Evolutionary conservation across 2,888 invertebrate genomes (phyloP), one percentile per base, ranked within the genome.

Genomic region (Leptogaster cylindrica): DNA sequence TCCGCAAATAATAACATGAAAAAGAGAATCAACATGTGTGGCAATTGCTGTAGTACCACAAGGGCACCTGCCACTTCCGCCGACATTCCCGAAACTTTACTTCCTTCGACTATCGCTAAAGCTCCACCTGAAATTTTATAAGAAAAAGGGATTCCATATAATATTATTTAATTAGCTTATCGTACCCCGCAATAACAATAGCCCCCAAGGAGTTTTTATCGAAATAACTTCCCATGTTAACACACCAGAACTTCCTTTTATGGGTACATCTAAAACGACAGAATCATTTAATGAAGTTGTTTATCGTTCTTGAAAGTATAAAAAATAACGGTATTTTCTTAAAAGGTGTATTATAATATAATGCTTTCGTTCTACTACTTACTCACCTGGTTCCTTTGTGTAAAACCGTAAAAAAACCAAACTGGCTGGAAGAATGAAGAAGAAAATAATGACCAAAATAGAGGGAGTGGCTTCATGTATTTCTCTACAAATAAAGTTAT

Each of bases 21-120:
- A n/a, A n/a, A 86, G 6, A 91, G 85, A 12, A 92, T 77, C 67
- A 93, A 82, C 28, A 89, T 51, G 85, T 84, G 80, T 5, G 84
- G 83, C 89, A 82, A 0, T 82, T 84, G 83, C 1, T 84, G 77
- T 1, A 93, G 82, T 0, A 85, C 87, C 5, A 83, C 80, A n/a
- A 95, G 81, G 1, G 88, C 85, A 0, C 84, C 76, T 0, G 93
- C 93, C 52, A 95, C 84, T 82, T 89, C 85, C 20, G 81, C 76
- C 0, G 93, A 91, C 73, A 94, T 85, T 0, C 89, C 89, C 0
- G 91, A 91, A 2, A 82, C 87, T 72, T 90, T 89, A 72, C 90
- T 90, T 63, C 91, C 95, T 72, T 91, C 90, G 0, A 95, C 93
- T 64, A 95, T 83, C 0, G 94, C 93, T 81, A 94, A 93, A 0